Conservation (phyloP, 2,888 invertebrate genomes). For the Pelosia muscerda region DNA sequence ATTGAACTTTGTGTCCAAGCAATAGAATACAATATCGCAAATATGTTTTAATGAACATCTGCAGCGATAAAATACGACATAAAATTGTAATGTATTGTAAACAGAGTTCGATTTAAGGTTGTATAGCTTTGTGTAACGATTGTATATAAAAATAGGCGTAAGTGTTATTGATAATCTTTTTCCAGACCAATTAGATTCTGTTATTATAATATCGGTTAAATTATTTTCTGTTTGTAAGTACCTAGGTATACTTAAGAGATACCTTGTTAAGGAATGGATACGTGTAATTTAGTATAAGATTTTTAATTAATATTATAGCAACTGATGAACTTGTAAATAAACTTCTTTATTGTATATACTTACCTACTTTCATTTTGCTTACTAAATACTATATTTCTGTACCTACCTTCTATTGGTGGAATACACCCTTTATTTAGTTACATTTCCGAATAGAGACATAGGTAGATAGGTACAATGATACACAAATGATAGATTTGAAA, state of each 20-base stretch:
- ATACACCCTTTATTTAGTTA: too few relatives aligned
- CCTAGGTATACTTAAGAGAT: background rate
- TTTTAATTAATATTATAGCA: background rate
- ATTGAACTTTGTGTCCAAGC: conserved; percentile 21
- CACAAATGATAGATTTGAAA: too few relatives aligned
- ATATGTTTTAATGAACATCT: background rate
- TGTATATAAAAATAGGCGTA: background rate
- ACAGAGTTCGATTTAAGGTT: conserved; percentile 3
- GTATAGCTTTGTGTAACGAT: background rate
- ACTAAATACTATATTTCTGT: too few relatives aligned
- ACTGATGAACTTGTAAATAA: conserved; percentile 1
- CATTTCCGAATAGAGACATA: too few relatives aligned
- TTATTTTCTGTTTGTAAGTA: conserved; percentile 3
- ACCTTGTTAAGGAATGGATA: background rate
- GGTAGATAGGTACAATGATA: too few relatives aligned
- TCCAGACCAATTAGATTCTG: too few relatives aligned
- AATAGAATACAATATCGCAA: background rate
- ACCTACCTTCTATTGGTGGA: too few relatives aligned
- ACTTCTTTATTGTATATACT: background rate
- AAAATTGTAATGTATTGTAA: background rate
- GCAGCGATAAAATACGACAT: background rate
- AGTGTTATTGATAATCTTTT: background rate
- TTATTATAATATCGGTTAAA: background rate
- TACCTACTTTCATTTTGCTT: background rate
- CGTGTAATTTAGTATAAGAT: background rate